Evolutionary conservation across 1,140 invertebrate genomes (phyloP).

Genomic region (Drosophila paulistorum): DNA sequence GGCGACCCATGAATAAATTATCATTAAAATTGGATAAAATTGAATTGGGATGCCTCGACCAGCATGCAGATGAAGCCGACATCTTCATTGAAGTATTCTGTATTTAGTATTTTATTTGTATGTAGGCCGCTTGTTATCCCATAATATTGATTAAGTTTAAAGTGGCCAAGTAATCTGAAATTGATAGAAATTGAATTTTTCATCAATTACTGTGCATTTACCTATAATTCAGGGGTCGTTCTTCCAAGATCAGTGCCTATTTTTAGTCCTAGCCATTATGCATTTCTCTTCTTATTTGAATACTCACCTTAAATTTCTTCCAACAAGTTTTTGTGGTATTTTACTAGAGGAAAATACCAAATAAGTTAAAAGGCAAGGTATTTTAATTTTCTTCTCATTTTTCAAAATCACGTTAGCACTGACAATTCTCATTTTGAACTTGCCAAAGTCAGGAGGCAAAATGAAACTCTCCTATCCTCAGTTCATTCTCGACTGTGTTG

Average conservation of each 20-base stretch:
- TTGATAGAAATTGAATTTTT: no score
- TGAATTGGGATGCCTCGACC: neutral
- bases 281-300: no score
- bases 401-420: neutral
- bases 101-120: neutral
- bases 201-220: no score
- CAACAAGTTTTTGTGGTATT: no score
- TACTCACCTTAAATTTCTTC: no score
- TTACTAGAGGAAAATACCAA: no score
- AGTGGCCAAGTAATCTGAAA: neutral
- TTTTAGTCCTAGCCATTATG: no score
- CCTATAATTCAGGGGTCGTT: no score
- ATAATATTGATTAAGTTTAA: neutral
- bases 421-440: neutral
- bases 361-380: no score
- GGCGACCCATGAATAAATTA: conserved; percentile 47
- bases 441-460: neutral
- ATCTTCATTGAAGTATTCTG: conserved; percentile 2
- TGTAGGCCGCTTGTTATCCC: neutral
- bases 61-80: conserved; percentile 5
- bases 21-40: neutral
- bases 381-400: no score
- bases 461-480: neutral
- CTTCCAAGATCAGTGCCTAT: no score
- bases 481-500: neutral